A percentile compares a stretch with the other conserved stretches of the same genome.
Conservation (phyloP, 2,113 vertebrate species). For the Taxidea taxus region DNA sequence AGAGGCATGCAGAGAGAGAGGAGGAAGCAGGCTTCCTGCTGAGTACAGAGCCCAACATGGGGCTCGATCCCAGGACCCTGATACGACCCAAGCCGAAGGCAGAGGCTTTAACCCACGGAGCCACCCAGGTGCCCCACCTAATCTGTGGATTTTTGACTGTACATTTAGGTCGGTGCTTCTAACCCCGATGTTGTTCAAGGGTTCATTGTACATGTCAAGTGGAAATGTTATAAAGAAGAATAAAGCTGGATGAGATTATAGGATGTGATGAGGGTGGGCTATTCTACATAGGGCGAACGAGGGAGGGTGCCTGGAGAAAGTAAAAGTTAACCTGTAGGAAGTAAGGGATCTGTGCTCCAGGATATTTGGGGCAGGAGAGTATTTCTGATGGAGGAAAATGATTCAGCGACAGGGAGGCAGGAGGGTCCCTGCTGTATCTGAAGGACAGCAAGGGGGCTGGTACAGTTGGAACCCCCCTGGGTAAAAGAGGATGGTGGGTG, state of each 20-base stretch:
- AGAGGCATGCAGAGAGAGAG: too few relatives aligned
- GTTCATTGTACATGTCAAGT: background rate
- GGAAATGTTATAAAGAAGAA: background rate
- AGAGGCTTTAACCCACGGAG: too few relatives aligned
- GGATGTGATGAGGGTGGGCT: background rate
- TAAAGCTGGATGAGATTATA: background rate
- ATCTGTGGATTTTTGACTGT: background rate
- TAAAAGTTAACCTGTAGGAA: background rate
- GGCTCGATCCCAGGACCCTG: too few relatives aligned
- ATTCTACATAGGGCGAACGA: background rate
- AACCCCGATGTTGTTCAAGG: background rate
- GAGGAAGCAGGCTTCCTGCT: too few relatives aligned
- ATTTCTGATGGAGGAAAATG: background rate
- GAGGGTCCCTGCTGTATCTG: background rate
- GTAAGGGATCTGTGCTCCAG: background rate
- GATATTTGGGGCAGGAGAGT: background rate
- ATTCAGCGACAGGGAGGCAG: background rate
- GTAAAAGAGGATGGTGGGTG: background rate
- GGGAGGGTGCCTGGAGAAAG: background rate
- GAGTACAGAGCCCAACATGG: too few relatives aligned
- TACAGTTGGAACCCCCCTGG: background rate
- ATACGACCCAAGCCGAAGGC: too few relatives aligned
- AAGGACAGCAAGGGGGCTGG: background rate
- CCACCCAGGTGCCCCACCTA: too few relatives aligned
- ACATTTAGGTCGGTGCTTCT: background rate